A percentile compares a stretch with the other conserved stretches of the same genome.
Evolutionary conservation across 2,888 invertebrate species (phyloP).

Genomic region (Archaeoteleia sp.): DNA sequence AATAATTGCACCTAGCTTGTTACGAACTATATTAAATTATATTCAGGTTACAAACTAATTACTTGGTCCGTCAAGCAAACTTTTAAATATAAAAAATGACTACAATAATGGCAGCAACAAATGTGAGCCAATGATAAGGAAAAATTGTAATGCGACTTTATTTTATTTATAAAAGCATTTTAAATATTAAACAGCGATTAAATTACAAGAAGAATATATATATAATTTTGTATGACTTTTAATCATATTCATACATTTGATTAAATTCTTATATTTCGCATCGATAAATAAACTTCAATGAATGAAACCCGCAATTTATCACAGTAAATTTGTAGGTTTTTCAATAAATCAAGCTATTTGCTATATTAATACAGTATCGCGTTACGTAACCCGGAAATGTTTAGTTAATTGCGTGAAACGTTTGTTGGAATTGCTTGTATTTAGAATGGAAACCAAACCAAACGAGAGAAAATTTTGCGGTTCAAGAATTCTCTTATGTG

Average conservation of each 20-base stretch:
- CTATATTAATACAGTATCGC: not conserved
- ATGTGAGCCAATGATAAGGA: not conserved
- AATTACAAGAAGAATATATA: too few species aligned
- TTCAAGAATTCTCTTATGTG: conserved; percentile 1
- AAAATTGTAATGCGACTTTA: not conserved
- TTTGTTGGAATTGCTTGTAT: not conserved
- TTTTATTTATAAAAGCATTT: not conserved
- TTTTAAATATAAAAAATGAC: conserved; percentile 3
- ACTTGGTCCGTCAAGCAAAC: conserved; percentile 10
- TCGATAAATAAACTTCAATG: not conserved
- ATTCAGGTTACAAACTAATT: conserved; percentile 20
- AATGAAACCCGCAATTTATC: too few species aligned
- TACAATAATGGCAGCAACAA: too few species aligned
- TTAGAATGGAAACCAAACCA: conserved; percentile 3
- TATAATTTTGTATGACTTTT: too few species aligned
- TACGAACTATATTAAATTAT: conserved; percentile 22
- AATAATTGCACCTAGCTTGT: conserved; percentile 51
- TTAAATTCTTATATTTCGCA: too few species aligned
- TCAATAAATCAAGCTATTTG: not conserved
- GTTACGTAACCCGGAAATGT: too few species aligned
- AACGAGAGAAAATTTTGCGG: conserved; percentile 3
- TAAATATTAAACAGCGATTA: too few species aligned
- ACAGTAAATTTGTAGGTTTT: too few species aligned
- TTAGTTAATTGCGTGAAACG: too few species aligned
- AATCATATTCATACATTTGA: too few species aligned